Evolutionary conservation across 1,140 invertebrate genomes (phyloP), one percentile per base, ranked within the genome.

Genomic region (Rhysida immarginata): DNA sequence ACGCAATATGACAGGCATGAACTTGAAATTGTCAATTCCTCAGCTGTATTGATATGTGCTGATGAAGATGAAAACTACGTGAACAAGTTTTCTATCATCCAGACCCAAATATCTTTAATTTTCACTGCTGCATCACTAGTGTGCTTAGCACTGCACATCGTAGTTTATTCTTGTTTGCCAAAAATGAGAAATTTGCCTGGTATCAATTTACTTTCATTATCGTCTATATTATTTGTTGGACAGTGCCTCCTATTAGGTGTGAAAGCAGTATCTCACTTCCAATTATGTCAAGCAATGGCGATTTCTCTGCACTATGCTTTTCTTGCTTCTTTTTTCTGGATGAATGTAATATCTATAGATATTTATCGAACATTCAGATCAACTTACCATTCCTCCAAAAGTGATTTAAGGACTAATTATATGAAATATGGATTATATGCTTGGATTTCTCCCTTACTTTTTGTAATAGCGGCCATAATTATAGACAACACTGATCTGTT

Each of bases 321-420:
- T 71, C 75, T 96, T 64, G 80, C 88, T 26, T 87, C 91, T 56
- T 96, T 96, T 77, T 92, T 91, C 69, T 96, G 93, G 93, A 83
- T 96, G 55, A 90, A 88, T 71, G 87, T 87, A 35, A 93, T 95
- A 85, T 89, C 90, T 69, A 89, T 91, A 74, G 91, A 94, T 71
- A 89, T 93, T 66, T 93, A 87, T 83, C 87, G 87, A 81, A 93
- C 90, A 14, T 76, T 77, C 60, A 68, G 59, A 20, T 58, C 53
- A 42, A 29, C 59, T 21, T 55, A 60, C 8, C 35, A 57, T 26
- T 44, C 54, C 48, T 50, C 49, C 11, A 23, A 5, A 3, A 21
- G 5, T 26, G 21, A 8, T 3, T 8, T 13, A 8, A n/a, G 20
- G 23, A 26, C 51, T 8, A n/a, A 21, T 16, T 20, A 1, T 24